Evolutionary conservation across 2,797 vertebrate species (phyloP), one percentile per base, ranked within the genome.

Genomic region (Sebastolobus alascanus): DNA sequence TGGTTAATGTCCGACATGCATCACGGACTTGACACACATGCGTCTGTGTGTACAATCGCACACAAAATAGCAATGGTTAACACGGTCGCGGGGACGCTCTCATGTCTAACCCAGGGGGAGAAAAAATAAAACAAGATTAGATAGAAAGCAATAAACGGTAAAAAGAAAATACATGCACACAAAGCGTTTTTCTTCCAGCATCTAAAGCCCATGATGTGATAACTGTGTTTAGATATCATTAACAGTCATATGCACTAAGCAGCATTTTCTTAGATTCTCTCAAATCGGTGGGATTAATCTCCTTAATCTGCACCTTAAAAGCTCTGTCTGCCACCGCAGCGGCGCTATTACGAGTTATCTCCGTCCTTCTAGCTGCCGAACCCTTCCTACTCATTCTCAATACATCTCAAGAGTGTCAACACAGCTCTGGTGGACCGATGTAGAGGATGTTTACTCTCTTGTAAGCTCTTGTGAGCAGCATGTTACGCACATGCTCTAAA

Each of bases 221-320:
- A 76, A 81, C 66, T 70, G 78, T 71, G 64, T 73, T 89, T 60
- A 73, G 56, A 78, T 75, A 84, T 84, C 56, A 75, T 79, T 82
- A 77, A 85, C 67, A 83, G 33, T 81, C 71, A 54, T 43, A 22
- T 68, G 69, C 83, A 69, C 79, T 70, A 65, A 81, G 77, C 77
- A 70, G 63, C 55, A 35, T 76, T 87, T 81, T 80, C 60, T 82
- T 59, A 68, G 66, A 87, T 79, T 82, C 60, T 61, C 60, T 64
- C 74, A 80, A 86, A 92, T 91, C 82, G 83, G 75, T 6, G 72
- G 61, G 82, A 87, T 89, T 89, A 78, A 91, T 87, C 78, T 83
- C 35, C 40, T 69, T 82, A 84, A 91, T 89, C 90, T 90, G 84
- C 25, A 76, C 77, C 59, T 86, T 59, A 37, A 84, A 79, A 68